Evolutionary conservation across 2,888 invertebrate genomes (phyloP), one percentile per base, ranked within the genome.

Genomic region (Baronia brevicornis): DNA sequence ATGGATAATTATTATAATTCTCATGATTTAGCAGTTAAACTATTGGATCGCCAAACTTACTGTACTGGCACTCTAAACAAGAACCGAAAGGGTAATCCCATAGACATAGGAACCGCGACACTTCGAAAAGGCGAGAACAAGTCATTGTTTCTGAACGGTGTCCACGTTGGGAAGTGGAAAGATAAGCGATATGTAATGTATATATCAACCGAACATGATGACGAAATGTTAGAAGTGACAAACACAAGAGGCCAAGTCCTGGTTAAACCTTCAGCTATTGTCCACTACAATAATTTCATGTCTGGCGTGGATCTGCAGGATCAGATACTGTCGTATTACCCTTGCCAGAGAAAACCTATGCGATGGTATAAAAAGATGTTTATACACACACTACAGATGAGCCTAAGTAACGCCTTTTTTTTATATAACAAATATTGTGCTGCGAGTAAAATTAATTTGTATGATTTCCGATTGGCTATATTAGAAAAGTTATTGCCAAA

Each of bases 1-100:
- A 19, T 19, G 19, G 19, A 19, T 7, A 19, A 19, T 19, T 19
- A 19, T 4, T 19, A 19, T 19, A 19, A 19, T 7, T 19, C 19
- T 4, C 7, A 19, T 19, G 19, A 19, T 19, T 19, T 19, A 19
- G 19, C 19, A 7, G 5, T 19, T 7, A 19, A 19, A 19, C 5
- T 19, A 19, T 19, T 19, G 7, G 7, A 19, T 19, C 19, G 19
- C 14, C 12, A 33, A 18, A 66, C 63, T 4, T 64, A 68, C 36
- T 60, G 58, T 36, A 70, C 67, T n/a, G 69, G 68, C 8, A 64
- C 56, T 1, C 40, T 71, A 11, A 50, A 45, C 4, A 48, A 54
- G 33, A 47, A 51, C 10, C 17, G 39, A 1, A 53, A 47, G 42
- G 48, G 33, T 33, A 54, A 54, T 49, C 54, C 54, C 3, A 18